Base-by-base conservation (phyloP, 2,888 invertebrate genomes). In the Ennomos erosarius region DNA sequence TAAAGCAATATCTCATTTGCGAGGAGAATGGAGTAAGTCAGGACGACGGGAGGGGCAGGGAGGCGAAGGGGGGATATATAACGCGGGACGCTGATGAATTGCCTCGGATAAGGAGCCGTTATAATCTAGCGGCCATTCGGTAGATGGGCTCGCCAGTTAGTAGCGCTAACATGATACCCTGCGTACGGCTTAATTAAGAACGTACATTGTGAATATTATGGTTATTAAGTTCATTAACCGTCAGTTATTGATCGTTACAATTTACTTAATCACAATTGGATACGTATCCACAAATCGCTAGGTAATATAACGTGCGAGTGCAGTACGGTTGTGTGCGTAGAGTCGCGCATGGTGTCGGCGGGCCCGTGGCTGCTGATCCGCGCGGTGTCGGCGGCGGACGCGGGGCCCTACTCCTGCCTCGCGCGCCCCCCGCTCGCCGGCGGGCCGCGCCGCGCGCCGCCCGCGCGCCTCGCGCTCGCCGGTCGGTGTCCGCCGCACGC, bases 391-490 rank as follows among this genome's bases (percentile, higher is more conserved):
- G 90, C 94, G 65, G 94, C 94, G 68, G 94, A 95, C 64, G 92
- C 94, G 68, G 94, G 94, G 33, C 87, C 93, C 47, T 96, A 95
- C 85, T 94, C 94, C 68, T 96, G 96, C 80, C 89, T 94, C 58
- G 95, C 96, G 51, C 90, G 94, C 13, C 95, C 96, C 83, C 86
- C 93, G 9, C 88, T 95, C 67, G 95, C 96, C 0, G 94, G 94
- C n/a, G 93, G 93, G 76, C 92, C 95, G 54, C 89, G 93, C 71
- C 94, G 95, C 72, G 94, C 95, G 64, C 93, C 93, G 39, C 92
- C 94, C 16, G 94, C 93, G 8, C 92, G 88, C 49, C 88, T 95
- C 64, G 88, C 93, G 52, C 91, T 95, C 62, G 90, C 93, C 67
- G 93, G 95, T 94, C 73, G 75, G 82, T 76, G 34, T 8, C 11